A percentile compares a stretch with the other conserved stretches of the same genome.
Conservation (phyloP, 2,113 vertebrate species). For the Nannobrachium achirus region DNA sequence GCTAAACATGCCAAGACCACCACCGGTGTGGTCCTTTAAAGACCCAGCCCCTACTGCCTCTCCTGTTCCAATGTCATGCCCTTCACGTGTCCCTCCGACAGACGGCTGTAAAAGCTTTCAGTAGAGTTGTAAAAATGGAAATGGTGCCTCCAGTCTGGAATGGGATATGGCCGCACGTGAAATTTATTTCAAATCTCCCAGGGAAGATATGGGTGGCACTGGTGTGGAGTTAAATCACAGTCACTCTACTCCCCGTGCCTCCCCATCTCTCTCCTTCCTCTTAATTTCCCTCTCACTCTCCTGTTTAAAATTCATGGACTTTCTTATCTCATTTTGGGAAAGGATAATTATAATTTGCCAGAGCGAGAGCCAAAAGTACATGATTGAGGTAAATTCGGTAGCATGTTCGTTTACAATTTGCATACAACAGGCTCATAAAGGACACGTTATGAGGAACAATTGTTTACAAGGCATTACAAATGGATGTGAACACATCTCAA, state of each 20-base stretch:
- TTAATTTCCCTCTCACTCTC: conserved; percentile 68
- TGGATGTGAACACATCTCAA: not conserved
- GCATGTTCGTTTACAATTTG: conserved; percentile 60
- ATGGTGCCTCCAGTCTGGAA: conserved; percentile 72
- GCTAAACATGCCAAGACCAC: too few species aligned
- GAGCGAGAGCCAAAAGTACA: conserved; percentile 81
- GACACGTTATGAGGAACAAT: conserved; percentile 38
- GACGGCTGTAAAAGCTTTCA: conserved; percentile 79
- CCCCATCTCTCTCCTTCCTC: conserved; percentile 42
- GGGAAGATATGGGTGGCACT: conserved; percentile 55
- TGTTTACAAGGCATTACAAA: conserved; percentile 27
- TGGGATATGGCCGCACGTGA: conserved; percentile 69
- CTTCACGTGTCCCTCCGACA: conserved; percentile 74
- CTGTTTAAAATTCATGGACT: conserved; percentile 94
- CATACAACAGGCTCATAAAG: conserved; percentile 20
- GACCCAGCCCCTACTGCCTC: conserved; percentile 11
- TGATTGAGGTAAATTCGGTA: conserved; percentile 81
- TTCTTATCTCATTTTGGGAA: conserved; percentile 87
- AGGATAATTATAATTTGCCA: conserved; percentile 74
- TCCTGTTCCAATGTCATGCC: conserved; percentile 66
- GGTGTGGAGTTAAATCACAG: conserved; percentile 61
- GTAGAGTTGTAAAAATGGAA: conserved; percentile 81
- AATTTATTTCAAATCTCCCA: conserved; percentile 77
- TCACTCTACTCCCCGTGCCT: conserved; percentile 25
- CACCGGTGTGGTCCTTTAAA: too few species aligned